Evolutionary conservation across 2,113 vertebrate genomes (phyloP).

Genomic region (Mesocricetus auratus): DNA sequence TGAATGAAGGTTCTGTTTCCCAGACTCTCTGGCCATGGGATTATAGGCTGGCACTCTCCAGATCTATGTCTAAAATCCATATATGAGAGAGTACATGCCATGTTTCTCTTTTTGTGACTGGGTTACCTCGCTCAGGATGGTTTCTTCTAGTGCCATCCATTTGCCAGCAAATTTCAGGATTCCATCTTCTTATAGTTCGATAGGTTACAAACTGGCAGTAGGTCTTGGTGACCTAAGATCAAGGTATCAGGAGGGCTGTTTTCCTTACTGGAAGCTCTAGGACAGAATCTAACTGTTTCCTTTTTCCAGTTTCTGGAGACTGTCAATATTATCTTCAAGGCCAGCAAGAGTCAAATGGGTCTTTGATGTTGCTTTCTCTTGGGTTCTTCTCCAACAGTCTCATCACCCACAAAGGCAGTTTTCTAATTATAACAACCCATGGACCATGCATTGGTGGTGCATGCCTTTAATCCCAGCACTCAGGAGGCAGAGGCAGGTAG

Average conservation of each 20-base stretch:
- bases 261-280: not conserved
- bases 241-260: not conserved
- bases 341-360: not conserved
- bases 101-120: too few species aligned
- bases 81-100: too few species aligned
- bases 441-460: too few species aligned
- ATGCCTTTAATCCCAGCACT: too few species aligned
- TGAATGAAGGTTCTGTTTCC: too few species aligned
- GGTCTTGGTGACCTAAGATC: constrained; percentile 12
- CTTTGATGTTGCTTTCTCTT: not conserved
- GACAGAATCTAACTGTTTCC: not conserved
- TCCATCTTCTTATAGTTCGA: not conserved
- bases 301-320: not conserved
- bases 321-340: not conserved
- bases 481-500: too few species aligned
- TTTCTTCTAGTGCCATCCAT: too few species aligned
- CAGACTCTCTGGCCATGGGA: too few species aligned
- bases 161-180: too few species aligned
- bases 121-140: too few species aligned
- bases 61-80: too few species aligned
- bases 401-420: not conserved
- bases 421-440: not conserved
- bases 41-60: too few species aligned
- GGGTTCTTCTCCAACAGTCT: constrained; percentile 16
- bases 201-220: not conserved